Percentiles rank a stretch among this genome's conserved stretches.
phyloP scores from a whole-genome alignment of 2,113 vertebrate species.

The Machaerirhynchus nigripectus region DNA sequence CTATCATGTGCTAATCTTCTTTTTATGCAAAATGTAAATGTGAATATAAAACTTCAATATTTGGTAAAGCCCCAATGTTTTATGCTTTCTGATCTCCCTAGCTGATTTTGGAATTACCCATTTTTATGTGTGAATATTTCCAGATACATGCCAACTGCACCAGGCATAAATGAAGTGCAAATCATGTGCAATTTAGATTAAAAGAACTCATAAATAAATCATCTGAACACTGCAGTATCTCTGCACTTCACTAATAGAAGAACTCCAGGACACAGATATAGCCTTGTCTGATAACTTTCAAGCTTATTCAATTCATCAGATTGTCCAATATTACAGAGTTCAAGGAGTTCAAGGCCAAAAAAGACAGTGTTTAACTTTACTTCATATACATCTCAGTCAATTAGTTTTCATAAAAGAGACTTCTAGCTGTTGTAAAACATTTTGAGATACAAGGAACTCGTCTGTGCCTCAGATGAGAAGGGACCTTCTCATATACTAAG shows the following conservation, averaged over 20 bases:
- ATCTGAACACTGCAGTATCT: background rate
- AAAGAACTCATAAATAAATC: conserved; percentile 44
- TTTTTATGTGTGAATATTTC: background rate
- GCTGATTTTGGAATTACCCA: background rate
- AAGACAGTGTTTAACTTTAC: background rate
- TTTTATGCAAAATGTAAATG: background rate
- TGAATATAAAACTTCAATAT: background rate
- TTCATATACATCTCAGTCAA: background rate
- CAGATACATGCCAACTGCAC: background rate
- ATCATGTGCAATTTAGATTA: conserved; percentile 35
- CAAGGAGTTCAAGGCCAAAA: background rate
- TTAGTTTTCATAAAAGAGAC: background rate
- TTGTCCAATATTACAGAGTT: background rate
- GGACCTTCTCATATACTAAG: too few species aligned
- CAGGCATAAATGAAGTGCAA: conserved; percentile 1
- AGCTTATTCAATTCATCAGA: background rate
- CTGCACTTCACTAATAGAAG: background rate
- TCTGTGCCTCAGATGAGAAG: background rate
- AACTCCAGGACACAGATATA: background rate
- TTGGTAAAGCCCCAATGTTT: conserved; percentile 5
- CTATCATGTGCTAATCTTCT: background rate
- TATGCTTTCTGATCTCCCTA: conserved; percentile 47
- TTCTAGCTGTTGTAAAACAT: background rate
- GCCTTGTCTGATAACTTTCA: background rate
- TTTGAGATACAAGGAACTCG: background rate